Base-by-base conservation (phyloP, 2,888 invertebrate species). In the Aleiodes testaceus region DNA sequence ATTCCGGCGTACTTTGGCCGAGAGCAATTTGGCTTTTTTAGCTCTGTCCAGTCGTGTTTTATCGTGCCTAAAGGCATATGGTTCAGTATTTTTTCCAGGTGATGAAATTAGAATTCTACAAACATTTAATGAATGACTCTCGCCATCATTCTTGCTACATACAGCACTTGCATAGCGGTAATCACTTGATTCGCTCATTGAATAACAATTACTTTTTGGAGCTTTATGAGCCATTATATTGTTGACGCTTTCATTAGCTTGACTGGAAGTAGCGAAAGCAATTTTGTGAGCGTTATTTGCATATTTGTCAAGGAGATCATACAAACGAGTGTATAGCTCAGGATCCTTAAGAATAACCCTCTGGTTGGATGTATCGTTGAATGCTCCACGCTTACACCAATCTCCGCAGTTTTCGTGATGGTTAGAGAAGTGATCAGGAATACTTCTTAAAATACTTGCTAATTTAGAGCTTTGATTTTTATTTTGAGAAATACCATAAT, bases 211-310 rank as follows among this genome's bases (percentile, higher is more conserved):
- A 47, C 67, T 75, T 72, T 80, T 78, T 1, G 75, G 75, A 7
- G 76, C 66, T 75, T 80, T 79, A 36, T 79, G 79, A 22, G 79
- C 77, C 70, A 78, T 77, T 20, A 78, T 77, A 59, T 72, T 76
- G 26, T 79, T 79, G 1, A 79, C 14, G 16, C 63, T 74, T 70
- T 79, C 77, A 59, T 79, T 77, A 0, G 72, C 52, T 64, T 77
- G 77, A 55, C 76, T 77, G 1, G 78, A 77, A 9, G 76, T 72
- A 36, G 72, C 71, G 26, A 75, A 66, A 5, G 74, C 72, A 69
- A 76, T 77, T 76, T 78, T 77, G 7, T 14, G 1, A 36, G 76
- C 73, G 68, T 77, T 78, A 16, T 68, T 55, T 12, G 75, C 75
- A 68, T 78, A 78, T 52, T 75, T 77, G 1, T 1, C 9, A 42